Evolutionary conservation across 2,888 invertebrate species (phyloP).

Genomic region (Orgyia antiqua): DNA sequence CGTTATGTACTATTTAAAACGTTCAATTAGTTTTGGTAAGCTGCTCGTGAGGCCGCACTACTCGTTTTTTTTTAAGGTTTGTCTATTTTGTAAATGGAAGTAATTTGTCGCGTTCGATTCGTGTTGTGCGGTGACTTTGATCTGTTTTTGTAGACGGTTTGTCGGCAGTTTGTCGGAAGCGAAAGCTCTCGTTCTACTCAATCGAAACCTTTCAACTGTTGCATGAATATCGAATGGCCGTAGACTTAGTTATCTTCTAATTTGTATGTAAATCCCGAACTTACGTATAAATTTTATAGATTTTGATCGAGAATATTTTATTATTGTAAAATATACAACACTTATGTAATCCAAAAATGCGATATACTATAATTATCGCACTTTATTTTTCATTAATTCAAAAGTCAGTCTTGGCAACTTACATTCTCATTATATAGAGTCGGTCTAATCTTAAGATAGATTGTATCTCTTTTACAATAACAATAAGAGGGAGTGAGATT

Average conservation of each 20-base stretch:
- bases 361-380: no score
- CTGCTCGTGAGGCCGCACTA: constrained; percentile 46
- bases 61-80: constrained; percentile 51
- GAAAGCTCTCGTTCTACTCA: constrained; percentile 48
- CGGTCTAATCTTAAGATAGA: no score
- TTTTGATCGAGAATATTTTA: no score
- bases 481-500: no score
- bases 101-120: constrained; percentile 69
- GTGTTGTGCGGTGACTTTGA: constrained; percentile 65
- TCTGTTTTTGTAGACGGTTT: constrained; percentile 59
- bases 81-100: constrained; percentile 62
- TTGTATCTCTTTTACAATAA: no score
- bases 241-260: neutral
- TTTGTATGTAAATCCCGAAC: no score
- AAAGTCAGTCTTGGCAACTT: no score
- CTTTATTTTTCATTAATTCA: no score
- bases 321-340: no score
- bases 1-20: constrained; percentile 27
- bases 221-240: constrained; percentile 8
- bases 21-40: constrained; percentile 52
- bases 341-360: no score
- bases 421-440: no score
- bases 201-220: constrained; percentile 22
- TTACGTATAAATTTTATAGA: no score
- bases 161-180: constrained; percentile 29